Base-by-base conservation (phyloP, 2,113 vertebrate species). In the Cheirogaleus medius region DNA sequence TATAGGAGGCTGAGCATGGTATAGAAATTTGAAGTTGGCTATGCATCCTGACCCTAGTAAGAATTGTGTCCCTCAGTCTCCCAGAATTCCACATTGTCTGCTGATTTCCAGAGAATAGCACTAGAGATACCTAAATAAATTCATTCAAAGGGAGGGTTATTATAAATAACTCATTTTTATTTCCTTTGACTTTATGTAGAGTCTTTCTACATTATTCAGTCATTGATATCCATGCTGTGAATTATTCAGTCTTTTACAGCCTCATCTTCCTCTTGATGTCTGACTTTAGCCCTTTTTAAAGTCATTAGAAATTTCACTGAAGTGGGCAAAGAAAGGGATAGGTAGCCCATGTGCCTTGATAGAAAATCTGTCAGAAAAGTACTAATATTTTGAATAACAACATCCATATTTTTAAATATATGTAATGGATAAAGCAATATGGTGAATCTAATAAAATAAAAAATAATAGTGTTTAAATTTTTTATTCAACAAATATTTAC, bases 251-350 rank as follows among this genome's bases (percentile, higher is more conserved):
- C 37, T 76, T 76, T 54, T 37, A 27, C 23, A 37, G 9, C 14
- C n/a, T 91, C 77, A 10, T 76, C 15, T 84, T n/a, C 60, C 32
- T 84, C 69, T 93, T 44, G 56, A 64, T 81, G 44, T 84, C 44
- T 95, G n/a, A 3, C 42, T 86, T 90, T 42, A 49, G 73, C 37
- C 47, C 71, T 88, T 92, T 90, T 81, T 25, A 10, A 64, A 87
- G 29, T 76, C 86, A 77, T 73, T 68, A 93, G 89, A 94, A 44
- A 88, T 93, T 95, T 96, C 44, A 81, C 49, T 54, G 71, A 69
- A 4, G 2, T 94, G 21, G 29, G 58, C 81, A 85, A 88, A 92
- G 63, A 69, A 91, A 77, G 5, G 4, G 17, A 64, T 39, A 34
- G 17, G 23, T 52, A 81, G 39, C 20, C 20, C 58, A 44, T 23